Conservation (phyloP, 2,888 invertebrate genomes). For the Serrognathus titanus region DNA sequence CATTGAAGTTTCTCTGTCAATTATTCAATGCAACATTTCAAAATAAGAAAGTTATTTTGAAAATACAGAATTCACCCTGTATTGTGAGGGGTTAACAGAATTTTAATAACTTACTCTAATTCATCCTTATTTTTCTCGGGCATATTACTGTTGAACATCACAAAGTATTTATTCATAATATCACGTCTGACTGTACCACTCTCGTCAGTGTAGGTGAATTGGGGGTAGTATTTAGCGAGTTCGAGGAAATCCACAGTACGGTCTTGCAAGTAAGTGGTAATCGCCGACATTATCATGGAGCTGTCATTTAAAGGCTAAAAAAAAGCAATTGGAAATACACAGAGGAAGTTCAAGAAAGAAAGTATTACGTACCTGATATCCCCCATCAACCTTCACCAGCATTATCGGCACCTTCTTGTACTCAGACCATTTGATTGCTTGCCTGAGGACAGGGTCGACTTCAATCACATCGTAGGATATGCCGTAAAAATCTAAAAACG, state of each 20-base stretch:
- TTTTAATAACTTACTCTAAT: constrained; percentile 52
- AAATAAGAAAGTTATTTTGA: too few species aligned
- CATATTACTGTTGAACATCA: constrained; percentile 70
- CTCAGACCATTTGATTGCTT: constrained; percentile 87
- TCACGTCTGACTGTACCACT: constrained; percentile 67
- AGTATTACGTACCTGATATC: constrained; percentile 64
- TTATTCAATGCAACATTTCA: too few species aligned
- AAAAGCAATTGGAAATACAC: background rate
- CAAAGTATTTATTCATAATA: constrained; percentile 82
- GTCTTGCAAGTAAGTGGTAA: constrained; percentile 74
- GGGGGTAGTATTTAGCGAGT: constrained; percentile 75
- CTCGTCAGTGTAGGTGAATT: constrained; percentile 64
- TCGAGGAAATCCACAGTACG: constrained; percentile 59
- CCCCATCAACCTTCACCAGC: constrained; percentile 68
- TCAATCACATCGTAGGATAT: constrained; percentile 94
- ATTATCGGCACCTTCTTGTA: constrained; percentile 95
- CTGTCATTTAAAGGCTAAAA: constrained; percentile 86
- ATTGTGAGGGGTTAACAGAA: too few species aligned
- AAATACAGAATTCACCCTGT: too few species aligned
- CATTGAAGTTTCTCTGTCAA: too few species aligned
- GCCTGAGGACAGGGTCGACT: constrained; percentile 91
- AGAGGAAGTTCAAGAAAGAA: background rate
- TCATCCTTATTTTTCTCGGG: constrained; percentile 27
- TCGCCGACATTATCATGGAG: constrained; percentile 84
- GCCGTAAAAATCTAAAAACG: constrained; percentile 88